Conservation (phyloP, 2,797 vertebrate species). For the Alexandromys oeconomus region DNA sequence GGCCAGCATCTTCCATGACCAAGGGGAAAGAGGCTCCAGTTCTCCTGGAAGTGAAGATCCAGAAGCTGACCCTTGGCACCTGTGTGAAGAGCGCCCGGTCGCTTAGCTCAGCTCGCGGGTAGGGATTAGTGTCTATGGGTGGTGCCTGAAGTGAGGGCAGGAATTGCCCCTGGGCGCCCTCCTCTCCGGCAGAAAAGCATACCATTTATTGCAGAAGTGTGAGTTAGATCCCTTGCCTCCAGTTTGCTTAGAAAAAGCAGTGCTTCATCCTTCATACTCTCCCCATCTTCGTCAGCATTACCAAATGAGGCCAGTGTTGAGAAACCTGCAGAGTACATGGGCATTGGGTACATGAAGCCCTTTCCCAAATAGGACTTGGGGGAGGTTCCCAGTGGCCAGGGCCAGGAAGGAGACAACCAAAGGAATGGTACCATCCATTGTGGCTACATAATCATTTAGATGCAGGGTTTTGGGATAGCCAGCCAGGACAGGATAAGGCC, state of each 20-base stretch:
- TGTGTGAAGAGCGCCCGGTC: background rate
- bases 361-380: background rate
- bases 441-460: background rate
- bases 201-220: background rate
- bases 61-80: conserved; percentile 28
- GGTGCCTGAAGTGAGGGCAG: background rate
- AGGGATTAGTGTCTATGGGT: background rate
- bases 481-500: background rate
- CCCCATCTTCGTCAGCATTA: background rate
- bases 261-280: background rate
- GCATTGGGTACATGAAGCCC: background rate
- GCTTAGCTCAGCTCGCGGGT: background rate
- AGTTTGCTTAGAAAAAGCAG: background rate
- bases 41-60: conserved; percentile 48
- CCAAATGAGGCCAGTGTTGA: background rate
- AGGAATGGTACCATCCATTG: background rate
- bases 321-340: background rate
- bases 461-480: background rate
- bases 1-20: background rate
- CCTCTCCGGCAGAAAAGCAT: background rate
- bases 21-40: background rate
- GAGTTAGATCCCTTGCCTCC: background rate
- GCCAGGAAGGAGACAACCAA: background rate
- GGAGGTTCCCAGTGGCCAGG: background rate
- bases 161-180: background rate